These are phyloP conservation scores for Xylocampa areola DNA, from an alignment of 2,888 invertebrate genomes.

Conservation along the genomic window DNA sequence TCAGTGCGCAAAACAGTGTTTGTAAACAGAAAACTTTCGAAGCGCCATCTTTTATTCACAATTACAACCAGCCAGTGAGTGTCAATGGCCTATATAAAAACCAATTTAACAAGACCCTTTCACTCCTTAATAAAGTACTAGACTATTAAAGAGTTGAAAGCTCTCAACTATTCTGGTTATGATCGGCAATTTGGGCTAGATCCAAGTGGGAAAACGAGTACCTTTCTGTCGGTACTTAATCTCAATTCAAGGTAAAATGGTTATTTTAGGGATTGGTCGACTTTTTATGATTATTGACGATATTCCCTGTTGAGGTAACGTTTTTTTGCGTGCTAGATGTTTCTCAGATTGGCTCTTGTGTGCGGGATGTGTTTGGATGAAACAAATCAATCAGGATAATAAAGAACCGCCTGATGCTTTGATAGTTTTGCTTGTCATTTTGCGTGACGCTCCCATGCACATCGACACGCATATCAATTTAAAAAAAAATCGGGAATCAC, in stretches of 20 bases:
- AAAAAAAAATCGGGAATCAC: too few relatives aligned
- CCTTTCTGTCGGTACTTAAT: slow-evolving; percentile 25
- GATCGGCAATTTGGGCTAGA: slow-evolving; percentile 31
- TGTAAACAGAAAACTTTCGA: slow-evolving; percentile 57
- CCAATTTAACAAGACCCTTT: slow-evolving; percentile 38
- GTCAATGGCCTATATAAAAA: slow-evolving; percentile 55
- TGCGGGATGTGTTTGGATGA: too few relatives aligned
- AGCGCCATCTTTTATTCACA: slow-evolving; percentile 57
- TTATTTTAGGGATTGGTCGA: slow-evolving; percentile 36
- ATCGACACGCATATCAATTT: too few relatives aligned
- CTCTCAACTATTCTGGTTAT: slow-evolving; percentile 27
- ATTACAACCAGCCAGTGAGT: slow-evolving; percentile 27
- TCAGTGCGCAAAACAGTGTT: slow-evolving; percentile 49
- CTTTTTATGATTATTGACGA: slow-evolving; percentile 3
- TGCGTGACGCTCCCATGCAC: too few relatives aligned
- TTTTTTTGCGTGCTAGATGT: not conserved
- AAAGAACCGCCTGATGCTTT: too few relatives aligned
- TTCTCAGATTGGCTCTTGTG: slow-evolving; percentile 12
- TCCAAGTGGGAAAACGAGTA: slow-evolving; percentile 53
- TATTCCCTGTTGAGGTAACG: slow-evolving; percentile 4
- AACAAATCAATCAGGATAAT: too few relatives aligned
- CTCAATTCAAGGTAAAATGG: slow-evolving; percentile 49
- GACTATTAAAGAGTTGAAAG: not conserved
- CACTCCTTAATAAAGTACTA: slow-evolving; percentile 1
- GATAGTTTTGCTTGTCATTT: too few relatives aligned